These are phyloP conservation scores for Steinernema hermaphroditum DNA, from an alignment of 2,888 invertebrate species.

Conservation along the genomic window DNA sequence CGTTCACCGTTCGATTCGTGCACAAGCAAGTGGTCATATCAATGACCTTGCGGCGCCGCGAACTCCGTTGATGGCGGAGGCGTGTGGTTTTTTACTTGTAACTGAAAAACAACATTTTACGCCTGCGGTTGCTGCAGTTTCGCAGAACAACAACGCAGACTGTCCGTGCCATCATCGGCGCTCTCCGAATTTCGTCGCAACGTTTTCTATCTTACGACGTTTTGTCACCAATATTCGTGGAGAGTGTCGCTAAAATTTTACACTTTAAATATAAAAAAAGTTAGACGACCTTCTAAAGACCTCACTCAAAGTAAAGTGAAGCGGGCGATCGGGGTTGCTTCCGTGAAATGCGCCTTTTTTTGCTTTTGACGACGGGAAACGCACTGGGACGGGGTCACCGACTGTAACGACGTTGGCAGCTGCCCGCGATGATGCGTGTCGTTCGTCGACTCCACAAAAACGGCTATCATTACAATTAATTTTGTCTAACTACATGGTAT, in stretches of 20 bases:
- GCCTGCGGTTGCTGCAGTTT: conserved; percentile 7
- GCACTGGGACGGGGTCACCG: conserved; percentile 26
- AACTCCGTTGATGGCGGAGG: neutral
- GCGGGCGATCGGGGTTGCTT: neutral
- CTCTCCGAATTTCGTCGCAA: neutral
- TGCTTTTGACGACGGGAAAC: conserved; percentile 9
- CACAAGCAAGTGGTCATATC: conserved; percentile 6
- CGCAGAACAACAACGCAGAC: conserved; percentile 3
- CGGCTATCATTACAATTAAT: conserved; percentile 30
- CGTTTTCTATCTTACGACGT: too few species aligned
- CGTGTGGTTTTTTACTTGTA: conserved; percentile 19
- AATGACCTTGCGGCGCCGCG: conserved; percentile 15
- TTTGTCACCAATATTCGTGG: neutral
- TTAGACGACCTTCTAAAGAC: conserved; percentile 21
- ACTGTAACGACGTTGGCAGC: conserved; percentile 23
- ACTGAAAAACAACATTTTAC: conserved; percentile 27
- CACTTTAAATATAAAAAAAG: neutral
- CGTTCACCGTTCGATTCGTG: neutral
- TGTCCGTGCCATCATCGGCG: conserved; percentile 1
- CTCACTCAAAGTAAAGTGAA: conserved; percentile 27
- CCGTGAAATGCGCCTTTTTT: conserved; percentile 28
- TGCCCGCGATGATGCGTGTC: neutral
- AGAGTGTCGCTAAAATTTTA: neutral
- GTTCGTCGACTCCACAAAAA: conserved; percentile 19
- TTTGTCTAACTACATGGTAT: conserved; percentile 21